Percentiles rank a stretch among this genome's conserved stretches.
phyloP scores from a whole-genome alignment of 2,797 vertebrate species.

The Dromococcyx pavoninus region DNA sequence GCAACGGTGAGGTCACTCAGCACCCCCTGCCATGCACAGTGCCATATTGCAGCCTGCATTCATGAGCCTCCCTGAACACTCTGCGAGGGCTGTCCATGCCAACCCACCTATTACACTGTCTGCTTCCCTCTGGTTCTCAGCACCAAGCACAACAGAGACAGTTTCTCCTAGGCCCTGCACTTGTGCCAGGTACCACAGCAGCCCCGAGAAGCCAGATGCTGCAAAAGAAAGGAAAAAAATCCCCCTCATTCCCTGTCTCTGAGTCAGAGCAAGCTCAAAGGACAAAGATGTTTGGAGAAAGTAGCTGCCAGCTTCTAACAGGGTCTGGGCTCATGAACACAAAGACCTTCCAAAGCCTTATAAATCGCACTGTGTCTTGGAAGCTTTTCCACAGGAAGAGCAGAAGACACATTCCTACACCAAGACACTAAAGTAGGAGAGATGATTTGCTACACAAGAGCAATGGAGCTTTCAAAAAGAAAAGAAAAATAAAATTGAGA shows the following conservation, averaged over 20 bases:
- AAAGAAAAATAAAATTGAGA: neutral
- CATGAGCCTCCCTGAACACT: neutral
- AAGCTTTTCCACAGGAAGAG: conserved; percentile 9
- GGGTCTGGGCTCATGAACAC: neutral
- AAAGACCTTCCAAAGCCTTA: conserved; percentile 1
- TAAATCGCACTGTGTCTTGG: neutral
- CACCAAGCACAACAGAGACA: neutral
- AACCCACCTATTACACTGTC: accelerated
- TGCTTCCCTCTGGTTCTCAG: neutral
- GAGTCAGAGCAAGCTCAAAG: neutral
- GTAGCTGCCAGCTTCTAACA: neutral
- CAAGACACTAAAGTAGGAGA: neutral
- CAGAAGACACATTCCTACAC: neutral
- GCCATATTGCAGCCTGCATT: neutral
- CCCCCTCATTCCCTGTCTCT: neutral
- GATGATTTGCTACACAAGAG: neutral
- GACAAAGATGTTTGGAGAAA: neutral
- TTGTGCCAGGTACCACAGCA: neutral
- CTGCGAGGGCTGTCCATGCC: accelerated
- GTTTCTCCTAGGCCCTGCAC: neutral
- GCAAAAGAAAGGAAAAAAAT: neutral
- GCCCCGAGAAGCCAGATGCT: neutral
- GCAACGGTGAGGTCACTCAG: neutral
- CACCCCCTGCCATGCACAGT: neutral
- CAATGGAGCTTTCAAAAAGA: neutral